Evolutionary conservation across 1,140 invertebrate species (phyloP).

Genomic region (Drosophila willistoni): DNA sequence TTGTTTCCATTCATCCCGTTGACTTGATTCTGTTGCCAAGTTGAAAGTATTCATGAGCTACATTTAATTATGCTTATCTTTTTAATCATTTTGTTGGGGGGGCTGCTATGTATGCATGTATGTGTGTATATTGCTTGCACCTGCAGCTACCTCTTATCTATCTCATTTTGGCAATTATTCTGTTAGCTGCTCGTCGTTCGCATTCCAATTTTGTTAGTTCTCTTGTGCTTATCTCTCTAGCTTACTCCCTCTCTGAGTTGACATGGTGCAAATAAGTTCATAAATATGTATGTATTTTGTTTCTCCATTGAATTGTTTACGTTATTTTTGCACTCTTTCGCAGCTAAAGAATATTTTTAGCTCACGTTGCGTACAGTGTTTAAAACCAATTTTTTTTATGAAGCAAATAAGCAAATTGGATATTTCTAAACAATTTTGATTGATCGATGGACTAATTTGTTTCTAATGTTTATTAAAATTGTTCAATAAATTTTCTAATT

Average conservation of each 20-base stretch:
- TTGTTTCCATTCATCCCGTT: neutral
- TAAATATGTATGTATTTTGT: too few relatives aligned
- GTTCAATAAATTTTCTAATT: too few relatives aligned
- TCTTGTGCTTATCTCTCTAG: neutral
- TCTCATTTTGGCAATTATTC: slow-evolving; percentile 1
- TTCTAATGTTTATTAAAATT: too few relatives aligned
- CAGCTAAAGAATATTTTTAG: neutral
- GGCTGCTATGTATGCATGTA: neutral
- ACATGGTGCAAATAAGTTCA: neutral
- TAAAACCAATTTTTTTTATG: too few relatives aligned
- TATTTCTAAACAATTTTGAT: too few relatives aligned
- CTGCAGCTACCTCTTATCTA: slow-evolving; percentile 3
- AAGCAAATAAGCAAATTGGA: too few relatives aligned
- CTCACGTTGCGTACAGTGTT: neutral
- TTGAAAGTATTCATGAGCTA: neutral
- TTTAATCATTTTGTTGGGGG: slow-evolving; percentile 1
- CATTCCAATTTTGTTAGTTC: slow-evolving; percentile 9
- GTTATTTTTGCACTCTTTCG: neutral
- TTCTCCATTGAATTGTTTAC: slow-evolving; percentile 8
- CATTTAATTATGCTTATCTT: slow-evolving; percentile 10
- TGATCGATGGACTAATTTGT: too few relatives aligned
- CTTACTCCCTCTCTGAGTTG: neutral
- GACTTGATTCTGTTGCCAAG: neutral
- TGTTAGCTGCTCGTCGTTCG: neutral
- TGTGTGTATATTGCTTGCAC: neutral